Percentiles rank a stretch among this genome's conserved stretches.
These are phyloP conservation scores for Bactericera cockerelli DNA, from an alignment of 1,140 invertebrate species.

Conservation along the genomic window DNA sequence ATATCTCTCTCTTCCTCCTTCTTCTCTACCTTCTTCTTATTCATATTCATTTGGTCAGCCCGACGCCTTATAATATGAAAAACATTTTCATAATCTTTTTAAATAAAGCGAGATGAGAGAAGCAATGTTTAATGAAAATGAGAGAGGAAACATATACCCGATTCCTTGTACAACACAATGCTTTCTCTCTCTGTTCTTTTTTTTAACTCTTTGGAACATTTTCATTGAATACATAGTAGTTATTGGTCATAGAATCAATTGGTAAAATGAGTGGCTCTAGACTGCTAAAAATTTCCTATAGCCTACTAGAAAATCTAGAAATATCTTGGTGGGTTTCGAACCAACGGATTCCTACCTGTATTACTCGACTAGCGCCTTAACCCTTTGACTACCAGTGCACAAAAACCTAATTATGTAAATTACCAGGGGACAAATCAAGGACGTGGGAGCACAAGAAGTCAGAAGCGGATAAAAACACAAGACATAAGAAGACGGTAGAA, in stretches of 20 bases:
- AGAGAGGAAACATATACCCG: neutral
- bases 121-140: no score
- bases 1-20: neutral
- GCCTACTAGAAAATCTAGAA: no score
- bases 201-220: neutral
- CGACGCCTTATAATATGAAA: slow-evolving; percentile 8
- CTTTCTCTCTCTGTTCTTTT: neutral
- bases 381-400: no score
- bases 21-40: neutral
- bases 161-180: neutral
- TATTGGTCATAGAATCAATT: neutral
- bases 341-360: no score
- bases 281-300: neutral
- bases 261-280: neutral
- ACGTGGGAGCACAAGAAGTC: no score
- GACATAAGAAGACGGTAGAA: no score
- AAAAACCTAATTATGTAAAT: no score
- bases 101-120: neutral
- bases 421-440: no score
- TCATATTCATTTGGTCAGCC: slow-evolving; percentile 5
- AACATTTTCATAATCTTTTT: slow-evolving; percentile 6
- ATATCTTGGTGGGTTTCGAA: no score
- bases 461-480: no score
- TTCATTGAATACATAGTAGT: neutral
- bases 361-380: no score